phyloP scores from a whole-genome alignment of 2,797 vertebrate genomes.

The Holocentrus rufus region DNA sequence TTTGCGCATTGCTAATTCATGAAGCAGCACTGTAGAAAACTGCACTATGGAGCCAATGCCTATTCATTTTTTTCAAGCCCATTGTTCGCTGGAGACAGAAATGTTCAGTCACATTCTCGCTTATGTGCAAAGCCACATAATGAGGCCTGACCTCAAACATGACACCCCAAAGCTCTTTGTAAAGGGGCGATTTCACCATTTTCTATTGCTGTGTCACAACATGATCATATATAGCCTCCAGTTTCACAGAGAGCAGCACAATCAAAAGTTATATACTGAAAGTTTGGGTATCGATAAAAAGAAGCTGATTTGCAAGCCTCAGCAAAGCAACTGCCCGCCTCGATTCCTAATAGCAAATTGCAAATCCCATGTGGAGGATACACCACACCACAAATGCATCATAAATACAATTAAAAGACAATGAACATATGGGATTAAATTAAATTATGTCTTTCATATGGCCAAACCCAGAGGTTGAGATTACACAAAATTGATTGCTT shows the following conservation, averaged over 20 bases:
- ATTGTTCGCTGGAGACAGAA: neutral
- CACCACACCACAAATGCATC: neutral
- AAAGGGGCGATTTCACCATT: neutral
- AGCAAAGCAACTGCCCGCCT: conserved; percentile 3
- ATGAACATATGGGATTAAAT: conserved; percentile 27
- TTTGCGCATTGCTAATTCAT: neutral
- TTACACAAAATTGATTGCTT: conserved; percentile 42
- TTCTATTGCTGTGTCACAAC: neutral
- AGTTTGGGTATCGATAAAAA: conserved; percentile 7
- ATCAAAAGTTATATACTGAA: conserved; percentile 6
- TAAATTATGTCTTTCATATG: conserved; percentile 36
- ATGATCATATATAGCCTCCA: conserved; percentile 2
- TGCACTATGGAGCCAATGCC: neutral
- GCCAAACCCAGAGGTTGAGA: conserved; percentile 20
- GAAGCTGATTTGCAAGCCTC: conserved; percentile 11
- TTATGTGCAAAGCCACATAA: neutral
- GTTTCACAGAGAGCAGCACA: neutral
- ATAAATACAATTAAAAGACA: conserved; percentile 16
- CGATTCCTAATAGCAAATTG: neutral
- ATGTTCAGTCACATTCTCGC: neutral
- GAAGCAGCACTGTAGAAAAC: neutral
- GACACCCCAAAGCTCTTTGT: conserved; percentile 4
- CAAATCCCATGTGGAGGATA: neutral
- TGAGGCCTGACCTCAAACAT: conserved; percentile 22
- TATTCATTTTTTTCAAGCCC: neutral